Evolutionary conservation across 2,888 invertebrate species (phyloP), one percentile per base, ranked within the genome.

Genomic region (Iphiclides podalirius): DNA sequence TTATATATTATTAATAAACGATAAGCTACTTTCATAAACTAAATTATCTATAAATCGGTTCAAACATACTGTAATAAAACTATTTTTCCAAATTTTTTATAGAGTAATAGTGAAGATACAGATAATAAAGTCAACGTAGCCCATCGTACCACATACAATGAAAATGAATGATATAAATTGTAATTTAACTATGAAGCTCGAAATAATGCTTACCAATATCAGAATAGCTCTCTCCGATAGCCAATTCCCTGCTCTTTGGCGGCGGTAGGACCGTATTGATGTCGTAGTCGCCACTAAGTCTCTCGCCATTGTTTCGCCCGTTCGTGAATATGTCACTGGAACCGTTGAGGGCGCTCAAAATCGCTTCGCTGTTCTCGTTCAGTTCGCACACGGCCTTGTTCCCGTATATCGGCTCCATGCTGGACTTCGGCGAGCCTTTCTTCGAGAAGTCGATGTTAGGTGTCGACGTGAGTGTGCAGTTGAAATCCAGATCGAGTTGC

Each of bases 191-290:
- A n/a, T n/a, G n/a, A n/a, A n/a, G n/a, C n/a, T n/a, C n/a, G n/a
- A n/a, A n/a, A 28, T 28, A 28, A 9, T n/a, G 11, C 77, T 78
- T 62, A 89, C 89, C 89, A 49, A 90, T 87, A 74, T 89, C 89
- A 1, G 89, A 88, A 64, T 89, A 89, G 64, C 89, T 89, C 61
- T 90, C 89, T 35, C 89, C 89, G 46, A 90, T 89, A 1, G 89
- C 89, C n/a, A 89, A 62, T 63, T 90, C 89, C 40, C 89, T 66
- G 52, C 72, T 86, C 59, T 89, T 89, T 3, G 89, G 89, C 45
- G 89, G 88, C 8, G 89, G 89, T 53, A 90, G 64, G 1, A 89
- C 88, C 8, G 73, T 79, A 56, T 87, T 85, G 38, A 88, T 87
- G 53, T 89, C 89, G 57, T 89, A 89, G 61, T 89, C 89, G 1